Evolutionary conservation across 2,888 invertebrate genomes (phyloP).

Genomic region (Andricus curvator): DNA sequence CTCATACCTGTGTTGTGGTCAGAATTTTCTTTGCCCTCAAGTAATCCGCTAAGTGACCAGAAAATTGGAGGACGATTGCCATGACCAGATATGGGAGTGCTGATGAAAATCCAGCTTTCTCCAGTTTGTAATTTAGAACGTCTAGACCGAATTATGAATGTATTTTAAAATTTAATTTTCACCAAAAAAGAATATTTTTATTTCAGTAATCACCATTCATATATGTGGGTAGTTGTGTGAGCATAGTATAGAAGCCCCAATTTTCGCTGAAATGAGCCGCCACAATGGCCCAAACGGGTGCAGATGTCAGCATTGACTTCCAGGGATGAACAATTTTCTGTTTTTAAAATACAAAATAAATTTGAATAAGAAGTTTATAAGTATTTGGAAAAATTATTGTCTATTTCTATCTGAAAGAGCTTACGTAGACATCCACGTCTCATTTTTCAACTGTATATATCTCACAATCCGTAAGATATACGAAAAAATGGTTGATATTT

Average conservation of each 20-base stretch:
- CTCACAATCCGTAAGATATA: too few species aligned
- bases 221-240: conserved; percentile 91
- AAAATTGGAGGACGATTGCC: conserved; percentile 88
- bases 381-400: too few species aligned
- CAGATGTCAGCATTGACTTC: conserved; percentile 86
- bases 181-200: neutral
- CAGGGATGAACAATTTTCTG: conserved; percentile 85
- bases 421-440: too few species aligned
- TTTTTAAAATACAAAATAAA: conserved; percentile 1
- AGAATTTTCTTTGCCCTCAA: conserved; percentile 83
- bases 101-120: conserved; percentile 90
- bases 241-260: conserved; percentile 93
- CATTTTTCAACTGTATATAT: too few species aligned
- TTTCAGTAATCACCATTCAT: conserved; percentile 83
- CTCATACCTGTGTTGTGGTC: conserved; percentile 85
- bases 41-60: conserved; percentile 92
- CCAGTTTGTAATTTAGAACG: conserved; percentile 85
- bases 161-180: neutral
- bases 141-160: conserved; percentile 79
- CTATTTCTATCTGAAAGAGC: too few species aligned
- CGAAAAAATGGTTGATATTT: too few species aligned
- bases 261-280: conserved; percentile 92
- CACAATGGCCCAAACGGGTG: conserved; percentile 91
- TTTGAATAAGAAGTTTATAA: neutral
- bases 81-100: conserved; percentile 94